phyloP scores from a whole-genome alignment of 1,140 invertebrate species.

The Prorops nasuta region DNA sequence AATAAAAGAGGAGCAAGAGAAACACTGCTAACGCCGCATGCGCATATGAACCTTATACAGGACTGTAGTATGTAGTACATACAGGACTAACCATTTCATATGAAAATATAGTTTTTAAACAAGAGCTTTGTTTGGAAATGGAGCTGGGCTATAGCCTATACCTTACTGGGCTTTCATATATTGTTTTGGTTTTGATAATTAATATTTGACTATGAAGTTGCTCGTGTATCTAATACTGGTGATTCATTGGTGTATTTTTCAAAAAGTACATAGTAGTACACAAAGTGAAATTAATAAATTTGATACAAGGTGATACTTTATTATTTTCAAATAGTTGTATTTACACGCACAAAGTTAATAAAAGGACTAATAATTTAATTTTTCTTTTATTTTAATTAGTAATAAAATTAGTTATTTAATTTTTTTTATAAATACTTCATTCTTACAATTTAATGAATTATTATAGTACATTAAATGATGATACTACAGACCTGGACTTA shows the following conservation, averaged over 20 bases:
- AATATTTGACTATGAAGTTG: constrained; percentile 42
- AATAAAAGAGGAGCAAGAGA: too few species aligned
- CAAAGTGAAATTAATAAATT: constrained; percentile 19
- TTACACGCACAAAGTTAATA: neutral
- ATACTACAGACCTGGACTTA: constrained; percentile 24
- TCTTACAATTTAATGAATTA: constrained; percentile 21
- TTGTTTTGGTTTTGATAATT: constrained; percentile 29
- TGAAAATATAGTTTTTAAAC: too few species aligned
- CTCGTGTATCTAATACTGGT: constrained; percentile 42
- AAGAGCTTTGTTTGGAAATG: too few species aligned
- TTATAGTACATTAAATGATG: constrained; percentile 25
- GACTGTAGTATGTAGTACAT: too few species aligned
- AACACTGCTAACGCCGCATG: too few species aligned
- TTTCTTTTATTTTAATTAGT: neutral
- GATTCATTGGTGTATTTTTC: constrained; percentile 38
- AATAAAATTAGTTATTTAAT: neutral
- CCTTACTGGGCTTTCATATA: too few species aligned
- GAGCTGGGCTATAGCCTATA: too few species aligned
- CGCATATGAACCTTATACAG: too few species aligned
- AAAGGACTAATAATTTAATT: neutral
- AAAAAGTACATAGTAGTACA: constrained; percentile 23
- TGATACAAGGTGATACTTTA: constrained; percentile 20
- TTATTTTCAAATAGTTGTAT: neutral
- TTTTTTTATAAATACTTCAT: neutral
- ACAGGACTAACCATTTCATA: too few species aligned